These are phyloP conservation scores for Lumbricus terrestris DNA, from an alignment of 2,888 invertebrate genomes.

Conservation along the genomic window DNA sequence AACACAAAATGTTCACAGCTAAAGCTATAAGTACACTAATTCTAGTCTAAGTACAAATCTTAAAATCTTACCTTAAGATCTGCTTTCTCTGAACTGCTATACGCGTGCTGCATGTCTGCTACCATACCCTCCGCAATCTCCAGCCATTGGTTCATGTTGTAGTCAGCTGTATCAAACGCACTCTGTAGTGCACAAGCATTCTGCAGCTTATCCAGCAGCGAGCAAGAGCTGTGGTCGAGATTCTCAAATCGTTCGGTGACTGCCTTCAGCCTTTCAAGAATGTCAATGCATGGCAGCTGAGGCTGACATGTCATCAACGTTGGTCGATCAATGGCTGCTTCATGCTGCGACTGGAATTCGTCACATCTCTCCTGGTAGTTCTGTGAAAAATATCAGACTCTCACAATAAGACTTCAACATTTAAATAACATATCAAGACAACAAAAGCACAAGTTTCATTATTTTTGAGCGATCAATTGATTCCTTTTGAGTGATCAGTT, in stretches of 20 bases:
- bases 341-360: constrained; percentile 21
- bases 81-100: neutral
- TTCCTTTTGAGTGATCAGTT: too few relatives aligned
- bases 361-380: constrained; percentile 23
- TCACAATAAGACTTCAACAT: neutral
- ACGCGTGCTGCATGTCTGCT: constrained; percentile 61
- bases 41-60: neutral
- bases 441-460: too few relatives aligned
- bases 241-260: constrained; percentile 25
- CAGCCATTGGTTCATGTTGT: constrained; percentile 48
- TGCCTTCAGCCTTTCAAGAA: constrained; percentile 17
- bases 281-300: neutral
- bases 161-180: constrained; percentile 91
- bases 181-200: constrained; percentile 67
- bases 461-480: neutral
- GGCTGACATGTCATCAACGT: neutral
- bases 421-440: neutral
- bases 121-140: constrained; percentile 24
- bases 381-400: neutral
- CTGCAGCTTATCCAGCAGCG: constrained; percentile 84
- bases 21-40: neutral
- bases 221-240: constrained; percentile 42
- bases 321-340: neutral
- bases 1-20: neutral
- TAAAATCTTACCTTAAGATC: constrained; percentile 6